phyloP scores from a whole-genome alignment of 2,113 vertebrate species.

The Lepus americanus region DNA sequence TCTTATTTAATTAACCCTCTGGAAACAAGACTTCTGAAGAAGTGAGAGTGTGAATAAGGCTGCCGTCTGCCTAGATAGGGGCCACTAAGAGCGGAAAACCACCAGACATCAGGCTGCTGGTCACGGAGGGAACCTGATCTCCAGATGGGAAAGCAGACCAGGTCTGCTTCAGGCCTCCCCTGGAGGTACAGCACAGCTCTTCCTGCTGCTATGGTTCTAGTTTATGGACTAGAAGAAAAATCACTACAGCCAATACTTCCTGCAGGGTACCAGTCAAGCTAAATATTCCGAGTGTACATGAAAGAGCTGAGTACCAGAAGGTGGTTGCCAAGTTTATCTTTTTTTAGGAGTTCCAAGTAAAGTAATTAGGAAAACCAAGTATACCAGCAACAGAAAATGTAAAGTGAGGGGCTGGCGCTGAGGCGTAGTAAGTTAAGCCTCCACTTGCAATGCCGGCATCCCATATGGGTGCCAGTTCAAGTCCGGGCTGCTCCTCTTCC shows the following conservation, averaged over 20 bases:
- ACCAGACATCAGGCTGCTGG: not conserved
- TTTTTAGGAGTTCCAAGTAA: conserved; percentile 38
- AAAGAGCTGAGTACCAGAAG: not conserved
- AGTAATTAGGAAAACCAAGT: conserved; percentile 39
- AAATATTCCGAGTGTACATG: not conserved
- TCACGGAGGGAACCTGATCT: not conserved
- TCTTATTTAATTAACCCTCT: conserved; percentile 52
- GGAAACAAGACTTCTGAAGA: conserved; percentile 57
- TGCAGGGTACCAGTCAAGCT: not conserved
- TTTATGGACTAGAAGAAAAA: not conserved
- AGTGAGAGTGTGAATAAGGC: not conserved
- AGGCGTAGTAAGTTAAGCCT: too few relatives aligned
- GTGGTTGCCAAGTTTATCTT: not conserved
- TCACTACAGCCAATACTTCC: not conserved
- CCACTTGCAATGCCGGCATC: too few relatives aligned
- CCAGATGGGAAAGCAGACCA: not conserved
- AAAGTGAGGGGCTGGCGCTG: not conserved
- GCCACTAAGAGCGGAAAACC: not conserved
- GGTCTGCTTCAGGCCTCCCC: not conserved
- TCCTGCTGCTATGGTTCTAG: not conserved
- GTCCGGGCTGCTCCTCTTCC: too few relatives aligned
- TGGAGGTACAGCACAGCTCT: not conserved
- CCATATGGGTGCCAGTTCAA: too few relatives aligned
- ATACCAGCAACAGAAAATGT: conserved; percentile 24
- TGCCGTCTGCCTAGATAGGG: conserved; percentile 26